These are phyloP conservation scores for Hypomecis atomaria DNA, from an alignment of 2,888 invertebrate genomes.

Conservation along the genomic window DNA sequence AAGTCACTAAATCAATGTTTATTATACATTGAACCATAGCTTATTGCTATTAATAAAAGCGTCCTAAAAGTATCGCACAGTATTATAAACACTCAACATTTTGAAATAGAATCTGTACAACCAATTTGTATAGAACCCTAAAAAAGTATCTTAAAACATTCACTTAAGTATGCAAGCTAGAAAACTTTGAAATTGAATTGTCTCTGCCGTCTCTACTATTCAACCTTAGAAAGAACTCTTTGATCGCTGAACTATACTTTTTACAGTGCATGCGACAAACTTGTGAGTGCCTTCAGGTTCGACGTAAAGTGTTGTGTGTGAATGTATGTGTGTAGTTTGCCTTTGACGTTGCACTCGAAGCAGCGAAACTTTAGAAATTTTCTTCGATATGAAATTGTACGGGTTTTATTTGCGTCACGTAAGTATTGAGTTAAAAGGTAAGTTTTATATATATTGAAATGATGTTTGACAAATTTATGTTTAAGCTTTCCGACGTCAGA, in stretches of 20 bases:
- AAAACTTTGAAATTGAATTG: constrained; percentile 32
- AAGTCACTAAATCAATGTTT: too few relatives aligned
- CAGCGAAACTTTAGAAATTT: constrained; percentile 17
- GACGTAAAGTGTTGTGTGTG: constrained; percentile 14
- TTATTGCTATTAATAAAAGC: too few relatives aligned
- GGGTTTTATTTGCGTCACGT: constrained; percentile 2
- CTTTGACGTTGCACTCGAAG: constrained; percentile 28
- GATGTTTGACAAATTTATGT: neutral
- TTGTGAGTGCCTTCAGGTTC: constrained; percentile 35
- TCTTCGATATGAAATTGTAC: constrained; percentile 18
- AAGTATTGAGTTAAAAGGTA: neutral
- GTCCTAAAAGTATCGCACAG: too few relatives aligned
- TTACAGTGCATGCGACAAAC: constrained; percentile 36
- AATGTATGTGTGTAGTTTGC: neutral
- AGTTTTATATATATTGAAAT: neutral
- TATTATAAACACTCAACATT: too few relatives aligned
- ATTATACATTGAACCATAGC: too few relatives aligned
- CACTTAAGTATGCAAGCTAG: constrained; percentile 23
- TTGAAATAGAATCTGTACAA: too few relatives aligned
- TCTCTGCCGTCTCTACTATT: constrained; percentile 14
- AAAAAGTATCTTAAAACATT: neutral
- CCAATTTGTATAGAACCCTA: neutral
- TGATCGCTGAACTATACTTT: constrained; percentile 23
- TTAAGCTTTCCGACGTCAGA: too few relatives aligned
- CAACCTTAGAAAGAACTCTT: constrained; percentile 21